Percentiles rank a stretch among this genome's conserved stretches.
These are phyloP conservation scores for Mesochorus sp. DNA, from an alignment of 2,888 invertebrate species.

Conservation along the genomic window DNA sequence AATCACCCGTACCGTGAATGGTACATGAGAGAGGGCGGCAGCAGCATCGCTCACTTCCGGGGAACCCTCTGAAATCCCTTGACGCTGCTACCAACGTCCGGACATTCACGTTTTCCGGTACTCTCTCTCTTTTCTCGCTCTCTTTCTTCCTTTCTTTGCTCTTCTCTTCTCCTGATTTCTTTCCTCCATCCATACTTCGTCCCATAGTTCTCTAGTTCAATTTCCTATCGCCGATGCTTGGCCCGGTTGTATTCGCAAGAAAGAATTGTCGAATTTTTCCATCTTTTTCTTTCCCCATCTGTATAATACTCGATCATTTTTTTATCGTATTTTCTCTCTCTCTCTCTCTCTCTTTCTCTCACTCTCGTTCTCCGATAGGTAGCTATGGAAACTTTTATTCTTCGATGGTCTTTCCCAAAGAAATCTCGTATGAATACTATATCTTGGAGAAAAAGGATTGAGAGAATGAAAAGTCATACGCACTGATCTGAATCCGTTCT, in stretches of 20 bases:
- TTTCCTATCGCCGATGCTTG: background rate
- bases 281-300: background rate
- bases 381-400: background rate
- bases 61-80: conserved; percentile 23
- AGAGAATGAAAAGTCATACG: background rate
- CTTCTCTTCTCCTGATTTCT: background rate
- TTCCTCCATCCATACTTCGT: conserved; percentile 1
- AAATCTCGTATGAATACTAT: background rate
- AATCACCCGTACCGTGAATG: conserved; percentile 7
- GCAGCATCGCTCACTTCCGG: conserved; percentile 19
- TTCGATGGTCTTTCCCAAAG: background rate
- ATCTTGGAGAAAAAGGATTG: background rate
- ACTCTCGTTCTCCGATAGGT: conserved; percentile 10
- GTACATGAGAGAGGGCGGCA: conserved; percentile 1
- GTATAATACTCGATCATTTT: background rate
- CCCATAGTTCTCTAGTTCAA: background rate
- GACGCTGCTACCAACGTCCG: conserved; percentile 34
- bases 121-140: background rate
- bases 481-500: background rate
- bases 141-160: background rate
- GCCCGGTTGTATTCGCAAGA: background rate
- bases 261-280: background rate
- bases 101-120: conserved; percentile 31
- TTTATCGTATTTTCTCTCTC: background rate
- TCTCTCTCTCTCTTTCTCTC: background rate